Evolutionary conservation across 2,797 vertebrate genomes (phyloP), one percentile per base, ranked within the genome.

Genomic region (Alosa sapidissima): DNA sequence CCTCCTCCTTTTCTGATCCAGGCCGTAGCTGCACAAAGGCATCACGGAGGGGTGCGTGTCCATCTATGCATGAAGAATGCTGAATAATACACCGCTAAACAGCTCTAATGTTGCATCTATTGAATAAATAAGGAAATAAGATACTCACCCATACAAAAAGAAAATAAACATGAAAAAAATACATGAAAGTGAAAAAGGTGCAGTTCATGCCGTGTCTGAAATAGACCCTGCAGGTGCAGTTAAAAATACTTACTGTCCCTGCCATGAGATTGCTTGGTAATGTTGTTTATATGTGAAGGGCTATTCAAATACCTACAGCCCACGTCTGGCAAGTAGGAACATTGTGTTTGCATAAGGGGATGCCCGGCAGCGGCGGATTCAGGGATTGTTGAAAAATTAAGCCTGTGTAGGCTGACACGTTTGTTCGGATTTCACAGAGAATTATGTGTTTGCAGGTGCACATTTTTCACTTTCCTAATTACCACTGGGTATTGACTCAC

Each of bases 381-480:
- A 28, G 41, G 54, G 72, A 36, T 65, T 83, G 65, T 82, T 84
- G 51, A 84, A 68, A 82, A 84, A 81, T 58, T 58, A 84, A 83
- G 82, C 81, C 72, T 41, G 4, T 65, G 45, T 16, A 8, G 45
- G 54, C 62, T 85, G 47, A 21, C 14, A 81, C 51, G 68, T 68
- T 83, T 65, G 48, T n/a, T 68, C 33, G 16, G 84, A 72, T 86
- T 81, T 45, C 58, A 16, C 65, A 7, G 55, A 65, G 84, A 85
- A 81, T 68, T 68, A 68, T 68, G 62, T 13, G 10, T 68, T 68
- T 68, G 62, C 62, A 68, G 62, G 62, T 68, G 62, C 19, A 33
- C 33, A 54, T 84, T 81, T 86, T 48, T 41, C 49, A 33, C 13
- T 1, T 41, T 86, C 51, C 49, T 85, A 84, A 85, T 88, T 87